A percentile compares a stretch with the other conserved stretches of the same genome.
Evolutionary conservation across 2,888 invertebrate species (phyloP).

Genomic region (Pocota personata): DNA sequence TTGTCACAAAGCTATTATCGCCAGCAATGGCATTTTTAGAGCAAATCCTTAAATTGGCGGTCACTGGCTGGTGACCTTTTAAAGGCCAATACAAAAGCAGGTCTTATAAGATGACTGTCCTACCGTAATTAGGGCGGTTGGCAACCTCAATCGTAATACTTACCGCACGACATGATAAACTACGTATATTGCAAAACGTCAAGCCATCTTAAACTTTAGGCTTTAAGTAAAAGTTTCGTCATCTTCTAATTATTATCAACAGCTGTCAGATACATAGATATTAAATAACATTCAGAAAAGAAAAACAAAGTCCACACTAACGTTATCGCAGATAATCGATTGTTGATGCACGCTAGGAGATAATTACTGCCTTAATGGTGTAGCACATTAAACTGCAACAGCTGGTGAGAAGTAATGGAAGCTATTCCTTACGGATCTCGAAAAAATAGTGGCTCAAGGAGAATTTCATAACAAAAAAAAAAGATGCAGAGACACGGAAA

Average conservation of each 20-base stretch:
- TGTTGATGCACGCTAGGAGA: slow-evolving; percentile 37
- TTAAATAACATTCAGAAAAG: background rate
- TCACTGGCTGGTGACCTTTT: too few species aligned
- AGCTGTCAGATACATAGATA: slow-evolving; percentile 3
- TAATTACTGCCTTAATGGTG: slow-evolving; percentile 59
- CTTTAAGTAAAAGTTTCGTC: background rate
- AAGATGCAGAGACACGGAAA: background rate
- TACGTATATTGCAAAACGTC: too few species aligned
- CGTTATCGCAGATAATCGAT: slow-evolving; percentile 38
- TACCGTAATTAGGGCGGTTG: too few species aligned
- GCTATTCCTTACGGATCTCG: background rate
- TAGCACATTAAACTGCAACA: slow-evolving; percentile 56
- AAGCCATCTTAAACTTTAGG: background rate
- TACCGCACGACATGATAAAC: too few species aligned
- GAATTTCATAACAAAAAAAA: slow-evolving; percentile 19
- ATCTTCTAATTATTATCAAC: slow-evolving; percentile 5
- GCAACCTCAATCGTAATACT: too few species aligned
- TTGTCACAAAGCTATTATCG: too few species aligned
- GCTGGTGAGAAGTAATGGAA: slow-evolving; percentile 33
- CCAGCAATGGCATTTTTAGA: too few species aligned
- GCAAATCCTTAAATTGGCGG: too few species aligned
- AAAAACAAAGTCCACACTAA: background rate
- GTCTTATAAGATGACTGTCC: too few species aligned
- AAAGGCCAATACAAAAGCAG: too few species aligned
- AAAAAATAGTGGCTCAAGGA: slow-evolving; percentile 2